A percentile compares a stretch with the other conserved stretches of the same genome.
Conservation (phyloP, 2,797 vertebrate species). For the Coreius guichenoti region DNA sequence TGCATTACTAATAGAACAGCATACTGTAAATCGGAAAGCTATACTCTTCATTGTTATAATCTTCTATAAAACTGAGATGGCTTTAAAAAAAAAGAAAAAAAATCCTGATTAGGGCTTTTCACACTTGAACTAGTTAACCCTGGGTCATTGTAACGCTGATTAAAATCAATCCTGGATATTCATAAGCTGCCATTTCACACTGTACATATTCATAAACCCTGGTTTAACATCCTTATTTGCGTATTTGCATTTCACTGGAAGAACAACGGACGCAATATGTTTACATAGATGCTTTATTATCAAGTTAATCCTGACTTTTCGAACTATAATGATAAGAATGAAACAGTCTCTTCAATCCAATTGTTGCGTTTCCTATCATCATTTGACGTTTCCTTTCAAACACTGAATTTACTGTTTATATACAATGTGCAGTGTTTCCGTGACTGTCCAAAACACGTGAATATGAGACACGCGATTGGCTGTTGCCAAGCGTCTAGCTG, state of each 20-base stretch:
- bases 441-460: not conserved
- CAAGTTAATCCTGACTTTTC: not conserved
- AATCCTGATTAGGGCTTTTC: not conserved
- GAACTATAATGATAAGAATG: too few species aligned
- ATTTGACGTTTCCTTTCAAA: not conserved
- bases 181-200: not conserved
- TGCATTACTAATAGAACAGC: not conserved
- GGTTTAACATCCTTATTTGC: not conserved
- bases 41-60: not conserved
- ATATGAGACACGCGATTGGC: too few species aligned
- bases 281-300: not conserved
- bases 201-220: not conserved
- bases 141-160: not conserved
- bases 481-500: not conserved
- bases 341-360: not conserved
- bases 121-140: not conserved
- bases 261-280: not conserved
- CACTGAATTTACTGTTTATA: not conserved
- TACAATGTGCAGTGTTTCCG: not conserved
- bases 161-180: not conserved
- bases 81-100: too few species aligned
- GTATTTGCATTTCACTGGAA: not conserved
- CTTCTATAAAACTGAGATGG: not conserved
- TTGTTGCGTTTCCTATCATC: not conserved
- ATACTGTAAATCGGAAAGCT: not conserved